Evolutionary conservation across 1,140 invertebrate genomes (phyloP), one percentile per base, ranked within the genome.

Genomic region (Heliothis subflexa): DNA sequence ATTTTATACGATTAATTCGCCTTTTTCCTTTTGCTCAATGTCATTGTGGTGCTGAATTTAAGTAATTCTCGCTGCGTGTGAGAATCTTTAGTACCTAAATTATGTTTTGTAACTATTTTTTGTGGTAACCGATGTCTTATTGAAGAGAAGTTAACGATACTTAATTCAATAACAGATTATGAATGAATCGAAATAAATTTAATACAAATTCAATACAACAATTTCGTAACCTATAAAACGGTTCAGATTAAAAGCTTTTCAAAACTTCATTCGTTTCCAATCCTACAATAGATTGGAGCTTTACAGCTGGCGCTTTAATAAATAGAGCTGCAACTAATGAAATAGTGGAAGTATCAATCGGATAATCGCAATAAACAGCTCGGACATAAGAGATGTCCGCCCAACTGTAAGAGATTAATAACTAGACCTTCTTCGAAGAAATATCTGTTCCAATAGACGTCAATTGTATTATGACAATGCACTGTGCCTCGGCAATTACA

Each of bases 381-480:
- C 28, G 55, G 54, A 74, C 71, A 50, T 13, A 50, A 61, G 55
- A 74, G 71, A 49, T 70, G 66, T 74, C 45, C 55, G 18, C 13
- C 12, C 55, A 21, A 28, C 55, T 74, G 55, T 49, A 49, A 74
- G 54, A 74, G 54, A 74, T 74, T 74, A 74, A 74, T 59, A 74
- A 74, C 54, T 47, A 25, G 66, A 49, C 47, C 18, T 52, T 45
- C 68, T 71, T 47, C 13, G 14, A 74, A 50, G 71, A 59, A 74
- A 45, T 59, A 66, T 66, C 62, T 66, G 54, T 74, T 55, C 33
- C 71, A 73, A 73, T 79, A 75, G 80, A 77, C 66, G 45, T 59
- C 79, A 80, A 82, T 82, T 84, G 72, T 82, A 74, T 84, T 82
- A 84, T 81, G 71, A 78, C 78, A 82, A 82, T 84, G 83, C 81